Conservation (phyloP, 2,888 invertebrate genomes). For the Brassicogethes aeneus region DNA sequence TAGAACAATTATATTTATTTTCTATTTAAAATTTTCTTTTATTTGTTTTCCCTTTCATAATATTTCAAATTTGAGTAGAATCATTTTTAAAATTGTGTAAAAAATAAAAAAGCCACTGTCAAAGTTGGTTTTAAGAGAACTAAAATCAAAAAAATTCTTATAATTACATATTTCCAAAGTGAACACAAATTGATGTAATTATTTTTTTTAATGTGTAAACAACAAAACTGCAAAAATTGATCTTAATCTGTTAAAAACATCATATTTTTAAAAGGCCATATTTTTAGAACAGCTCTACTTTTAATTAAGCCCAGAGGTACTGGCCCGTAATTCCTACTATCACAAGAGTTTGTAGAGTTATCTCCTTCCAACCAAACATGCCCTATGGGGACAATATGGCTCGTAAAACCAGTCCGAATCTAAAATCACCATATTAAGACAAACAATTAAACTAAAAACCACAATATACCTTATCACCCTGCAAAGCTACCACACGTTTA, state of each 20-base stretch:
- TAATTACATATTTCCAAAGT: no score
- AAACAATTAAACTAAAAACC: no score
- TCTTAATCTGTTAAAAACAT: no score
- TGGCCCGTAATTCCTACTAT: constrained; percentile 81
- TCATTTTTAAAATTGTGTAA: no score
- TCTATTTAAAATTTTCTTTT: not conserved
- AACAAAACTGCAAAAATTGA: no score
- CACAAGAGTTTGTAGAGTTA: constrained; percentile 73
- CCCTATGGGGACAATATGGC: constrained; percentile 61
- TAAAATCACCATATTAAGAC: not conserved
- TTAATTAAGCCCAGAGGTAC: constrained; percentile 78
- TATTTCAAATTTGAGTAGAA: no score
- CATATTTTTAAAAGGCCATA: constrained; percentile 68
- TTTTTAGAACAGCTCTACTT: constrained; percentile 70
- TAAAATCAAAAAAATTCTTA: no score
- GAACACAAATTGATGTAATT: no score
- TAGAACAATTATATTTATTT: not conserved
- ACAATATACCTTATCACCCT: constrained; percentile 59
- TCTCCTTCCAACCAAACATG: constrained; percentile 92
- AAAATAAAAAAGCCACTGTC: no score
- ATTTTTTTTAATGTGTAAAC: no score
- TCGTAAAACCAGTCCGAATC: constrained; percentile 27
- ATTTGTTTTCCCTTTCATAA: no score
- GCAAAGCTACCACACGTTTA: constrained; percentile 69
- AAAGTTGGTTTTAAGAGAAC: no score